Base-by-base conservation (phyloP, 2,797 vertebrate species). In the Anolis apletophallus region DNA sequence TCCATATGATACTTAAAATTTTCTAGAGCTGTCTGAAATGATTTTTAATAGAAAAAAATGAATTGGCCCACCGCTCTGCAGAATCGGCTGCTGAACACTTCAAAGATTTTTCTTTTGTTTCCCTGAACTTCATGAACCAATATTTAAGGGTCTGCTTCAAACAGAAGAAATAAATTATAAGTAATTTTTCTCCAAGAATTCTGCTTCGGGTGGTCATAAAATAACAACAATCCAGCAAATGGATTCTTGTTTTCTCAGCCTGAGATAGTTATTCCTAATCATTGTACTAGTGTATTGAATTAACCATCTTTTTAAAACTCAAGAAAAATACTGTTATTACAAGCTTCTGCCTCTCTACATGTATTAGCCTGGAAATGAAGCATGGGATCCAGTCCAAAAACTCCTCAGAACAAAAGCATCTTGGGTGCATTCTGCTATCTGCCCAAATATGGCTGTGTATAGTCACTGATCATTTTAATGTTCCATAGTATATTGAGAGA, bases 81-180 rank as follows among this genome's bases (percentile, higher is more conserved):
- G 3, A 87, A 46, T 59, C 73, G 57, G 81, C 85, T 89, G 55
- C 69, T 19, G 78, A 89, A 32, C 68, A 72, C 83, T 89, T 91
- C 59, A 84, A 36, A 80, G 26, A 57, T 6, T 23, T 90, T 86
- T 74, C 40, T 77, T 81, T 81, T 75, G 1, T 59, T 81, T n/a
- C 46, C 54, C 32, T 52, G 68, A 81, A 67, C 76, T 84, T 79
- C 29, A 26, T 26, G 36, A 26, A 77, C 36, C n/a, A 52, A 85
- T 54, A 54, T 59, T 81, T 68, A 85, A 72, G 29, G 21, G 68
- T 64, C 64, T 50, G 11, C 67, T 77, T 16, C n/a, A 87, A 68
- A 73, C 81, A 87, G n/a, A 83, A 87, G n/a, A 87, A 64, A 83
- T 77, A 57, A 55, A 81, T 77, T 77, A 82, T 57, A 36, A 69